phyloP scores from a whole-genome alignment of 2,888 invertebrate genomes.

The Exocentrus adspersus region DNA sequence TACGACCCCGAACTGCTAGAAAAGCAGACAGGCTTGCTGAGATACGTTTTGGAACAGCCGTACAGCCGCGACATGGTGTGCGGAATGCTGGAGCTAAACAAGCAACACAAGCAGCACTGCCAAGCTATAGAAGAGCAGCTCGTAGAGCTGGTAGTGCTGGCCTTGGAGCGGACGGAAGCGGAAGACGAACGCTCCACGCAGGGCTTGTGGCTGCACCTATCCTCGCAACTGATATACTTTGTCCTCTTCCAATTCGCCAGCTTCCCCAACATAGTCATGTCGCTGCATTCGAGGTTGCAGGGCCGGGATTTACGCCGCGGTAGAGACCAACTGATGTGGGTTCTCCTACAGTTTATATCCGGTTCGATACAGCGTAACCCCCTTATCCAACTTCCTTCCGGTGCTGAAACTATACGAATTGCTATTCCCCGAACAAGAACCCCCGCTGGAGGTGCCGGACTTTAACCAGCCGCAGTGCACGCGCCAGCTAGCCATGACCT shows the following conservation, averaged over 20 bases:
- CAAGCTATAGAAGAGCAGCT: constrained; percentile 92
- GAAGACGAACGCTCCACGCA: constrained; percentile 73
- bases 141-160: constrained; percentile 88
- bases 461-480: constrained; percentile 86
- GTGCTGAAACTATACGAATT: constrained; percentile 92
- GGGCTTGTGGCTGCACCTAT: constrained; percentile 92
- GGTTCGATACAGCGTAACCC: constrained; percentile 95
- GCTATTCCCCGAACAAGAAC: constrained; percentile 91
- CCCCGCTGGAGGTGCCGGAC: constrained; percentile 89
- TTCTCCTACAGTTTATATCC: constrained; percentile 94
- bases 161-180: constrained; percentile 91
- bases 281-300: constrained; percentile 76
- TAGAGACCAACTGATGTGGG: constrained; percentile 99
- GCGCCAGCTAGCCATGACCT: constrained; percentile 92
- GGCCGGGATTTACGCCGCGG: constrained; percentile 83
- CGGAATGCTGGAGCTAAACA: constrained; percentile 92
- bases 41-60: constrained; percentile 94
- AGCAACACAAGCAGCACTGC: constrained; percentile 79
- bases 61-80: constrained; percentile 97
- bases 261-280: constrained; percentile 91
- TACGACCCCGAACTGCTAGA: constrained; percentile 88
- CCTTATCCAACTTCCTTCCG: constrained; percentile 87
- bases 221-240: constrained; percentile 94
- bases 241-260: constrained; percentile 94
- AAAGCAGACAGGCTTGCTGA: constrained; percentile 86